These are phyloP conservation scores for Exaiptasia diaphana DNA, from an alignment of 64 coral and sea anemone genomes.

Conservation along the genomic window DNA sequence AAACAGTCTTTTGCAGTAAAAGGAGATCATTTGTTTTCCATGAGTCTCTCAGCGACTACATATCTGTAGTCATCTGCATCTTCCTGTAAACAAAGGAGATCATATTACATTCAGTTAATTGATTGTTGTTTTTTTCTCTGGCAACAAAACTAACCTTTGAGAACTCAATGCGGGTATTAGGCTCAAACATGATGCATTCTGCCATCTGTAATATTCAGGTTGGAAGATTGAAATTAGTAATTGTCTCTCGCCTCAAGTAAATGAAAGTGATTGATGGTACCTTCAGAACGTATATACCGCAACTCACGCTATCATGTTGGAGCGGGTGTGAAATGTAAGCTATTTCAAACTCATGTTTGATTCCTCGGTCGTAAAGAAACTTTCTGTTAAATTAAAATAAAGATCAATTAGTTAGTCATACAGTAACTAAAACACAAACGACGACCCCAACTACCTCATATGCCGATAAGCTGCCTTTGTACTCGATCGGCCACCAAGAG, in stretches of 20 bases:
- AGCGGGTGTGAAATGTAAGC: background rate
- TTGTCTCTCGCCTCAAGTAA: background rate
- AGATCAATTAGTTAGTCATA: background rate
- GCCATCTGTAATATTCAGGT: background rate
- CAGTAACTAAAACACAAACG: too few relatives aligned
- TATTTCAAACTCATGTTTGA: background rate
- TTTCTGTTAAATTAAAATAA: background rate
- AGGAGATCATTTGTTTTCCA: background rate
- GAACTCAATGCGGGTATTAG: background rate
- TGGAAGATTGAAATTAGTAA: background rate
- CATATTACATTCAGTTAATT: background rate
- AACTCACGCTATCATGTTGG: background rate
- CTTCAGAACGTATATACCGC: background rate
- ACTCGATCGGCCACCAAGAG: background rate
- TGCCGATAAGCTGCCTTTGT: background rate
- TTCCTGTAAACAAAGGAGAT: background rate
- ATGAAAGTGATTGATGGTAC: background rate
- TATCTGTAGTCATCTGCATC: background rate
- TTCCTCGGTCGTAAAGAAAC: background rate
- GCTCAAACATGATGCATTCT: background rate
- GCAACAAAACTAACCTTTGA: background rate
- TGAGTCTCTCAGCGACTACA: background rate
- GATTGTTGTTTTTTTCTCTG: background rate
- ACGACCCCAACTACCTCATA: background rate
- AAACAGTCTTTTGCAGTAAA: background rate